Evolutionary conservation across 1,140 invertebrate species (phyloP).

Genomic region (Drosophila rhopaloa): DNA sequence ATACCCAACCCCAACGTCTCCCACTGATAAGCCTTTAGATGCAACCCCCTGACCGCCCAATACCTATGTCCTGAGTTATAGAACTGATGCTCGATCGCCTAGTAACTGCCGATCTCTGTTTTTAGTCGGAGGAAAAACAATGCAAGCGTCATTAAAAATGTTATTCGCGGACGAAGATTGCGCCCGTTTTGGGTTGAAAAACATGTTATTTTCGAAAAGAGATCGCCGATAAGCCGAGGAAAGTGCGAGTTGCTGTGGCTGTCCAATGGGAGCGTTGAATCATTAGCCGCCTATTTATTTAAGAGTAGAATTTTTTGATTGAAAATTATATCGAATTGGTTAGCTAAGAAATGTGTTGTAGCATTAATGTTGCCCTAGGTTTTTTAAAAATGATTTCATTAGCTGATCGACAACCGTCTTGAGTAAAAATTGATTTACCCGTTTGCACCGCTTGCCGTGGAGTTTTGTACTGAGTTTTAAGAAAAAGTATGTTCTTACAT

Average conservation of each 20-base stretch:
- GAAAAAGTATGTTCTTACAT: too few relatives aligned
- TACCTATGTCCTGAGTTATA: conserved; percentile 8
- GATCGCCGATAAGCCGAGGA: conserved; percentile 56
- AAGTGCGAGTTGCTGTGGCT: conserved; percentile 54
- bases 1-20: conserved; percentile 16
- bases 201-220: conserved; percentile 72
- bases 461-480: too few relatives aligned
- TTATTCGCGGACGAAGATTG: conserved; percentile 43
- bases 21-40: conserved; percentile 50
- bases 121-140: conserved; percentile 45
- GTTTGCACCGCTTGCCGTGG: too few relatives aligned
- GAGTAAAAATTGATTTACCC: too few relatives aligned
- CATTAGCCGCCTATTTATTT: conserved; percentile 23
- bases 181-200: conserved; percentile 61
- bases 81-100: conserved; percentile 39
- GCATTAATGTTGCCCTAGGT: too few relatives aligned
- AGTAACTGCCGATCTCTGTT: conserved; percentile 49
- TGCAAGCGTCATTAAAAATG: conserved; percentile 59
- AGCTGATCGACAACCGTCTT: too few relatives aligned
- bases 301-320: conserved; percentile 1
- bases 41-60: conserved; percentile 3
- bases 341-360: too few relatives aligned
- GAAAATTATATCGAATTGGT: background rate
- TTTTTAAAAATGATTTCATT: too few relatives aligned
- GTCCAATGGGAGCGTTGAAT: conserved; percentile 18